Evolutionary conservation across 1,140 invertebrate species (phyloP).

Genomic region (Tetragonula clypearis): DNA sequence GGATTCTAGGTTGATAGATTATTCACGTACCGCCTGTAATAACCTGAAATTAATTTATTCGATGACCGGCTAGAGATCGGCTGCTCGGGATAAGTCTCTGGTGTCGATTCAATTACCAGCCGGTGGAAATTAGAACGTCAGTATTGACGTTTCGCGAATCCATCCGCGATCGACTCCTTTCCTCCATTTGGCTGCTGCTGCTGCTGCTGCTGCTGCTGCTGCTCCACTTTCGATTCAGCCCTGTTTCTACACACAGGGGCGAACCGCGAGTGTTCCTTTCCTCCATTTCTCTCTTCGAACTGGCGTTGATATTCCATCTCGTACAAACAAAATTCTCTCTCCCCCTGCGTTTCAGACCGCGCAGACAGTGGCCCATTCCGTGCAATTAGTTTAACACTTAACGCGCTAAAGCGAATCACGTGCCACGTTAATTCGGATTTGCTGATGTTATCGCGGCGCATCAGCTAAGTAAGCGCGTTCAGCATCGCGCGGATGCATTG

Average conservation of each 20-base stretch:
- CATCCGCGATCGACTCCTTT: conserved; percentile 30
- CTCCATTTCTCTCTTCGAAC: background rate
- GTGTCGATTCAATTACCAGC: conserved; percentile 47
- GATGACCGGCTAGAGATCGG: conserved; percentile 38
- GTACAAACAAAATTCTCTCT: conserved; percentile 18
- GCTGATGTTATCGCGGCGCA: conserved; percentile 19
- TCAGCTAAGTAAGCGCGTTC: conserved; percentile 31
- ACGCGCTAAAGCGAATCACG: conserved; percentile 50
- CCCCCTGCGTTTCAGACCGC: background rate
- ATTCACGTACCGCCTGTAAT: conserved; percentile 34
- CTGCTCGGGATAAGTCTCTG: conserved; percentile 31
- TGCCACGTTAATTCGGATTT: conserved; percentile 51
- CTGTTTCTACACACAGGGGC: background rate
- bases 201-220: conserved; percentile 2
- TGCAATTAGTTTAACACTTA: conserved; percentile 57
- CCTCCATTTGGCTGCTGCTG: background rate
- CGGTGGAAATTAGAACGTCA: conserved; percentile 52
- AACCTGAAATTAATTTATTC: conserved; percentile 62
- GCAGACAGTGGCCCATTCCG: conserved; percentile 35
- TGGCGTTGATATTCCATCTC: conserved; percentile 1
- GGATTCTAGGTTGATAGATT: conserved; percentile 35
- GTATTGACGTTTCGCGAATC: conserved; percentile 41
- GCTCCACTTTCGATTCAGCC: conserved; percentile 10
- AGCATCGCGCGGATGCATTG: background rate
- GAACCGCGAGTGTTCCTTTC: too few relatives aligned